These are phyloP conservation scores for Helicoverpa zea DNA, from an alignment of 1,140 invertebrate genomes.

Conservation along the genomic window DNA sequence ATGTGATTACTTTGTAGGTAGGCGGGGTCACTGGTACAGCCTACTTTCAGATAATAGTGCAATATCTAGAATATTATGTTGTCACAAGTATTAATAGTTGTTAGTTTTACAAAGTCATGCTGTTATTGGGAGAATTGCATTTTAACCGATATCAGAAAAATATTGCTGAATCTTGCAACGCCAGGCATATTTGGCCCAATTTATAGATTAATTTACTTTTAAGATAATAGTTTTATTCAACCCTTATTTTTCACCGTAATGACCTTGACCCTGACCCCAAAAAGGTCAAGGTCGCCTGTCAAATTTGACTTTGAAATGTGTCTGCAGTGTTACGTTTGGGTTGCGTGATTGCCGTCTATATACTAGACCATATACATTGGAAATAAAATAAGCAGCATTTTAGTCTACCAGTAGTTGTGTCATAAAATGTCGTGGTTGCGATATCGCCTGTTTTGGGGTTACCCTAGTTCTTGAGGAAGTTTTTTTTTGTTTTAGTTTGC, in stretches of 20 bases:
- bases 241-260: background rate
- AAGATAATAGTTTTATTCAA: background rate
- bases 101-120: background rate
- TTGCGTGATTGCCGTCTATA: conserved; percentile 25
- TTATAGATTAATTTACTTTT: too few species aligned
- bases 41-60: too few species aligned
- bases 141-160: background rate
- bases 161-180: background rate
- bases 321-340: conserved; percentile 31
- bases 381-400: conserved; percentile 1
- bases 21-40: too few species aligned
- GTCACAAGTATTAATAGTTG: background rate
- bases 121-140: background rate
- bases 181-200: background rate
- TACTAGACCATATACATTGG: conserved; percentile 9
- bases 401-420: conserved; percentile 21
- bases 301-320: conserved; percentile 19
- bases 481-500: background rate
- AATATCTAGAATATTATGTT: too few species aligned
- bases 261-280: conserved; percentile 18
- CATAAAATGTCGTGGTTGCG: conserved; percentile 7
- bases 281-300: conserved; percentile 23
- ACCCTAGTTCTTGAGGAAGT: background rate
- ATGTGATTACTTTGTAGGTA: too few species aligned
- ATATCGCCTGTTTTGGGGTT: conserved; percentile 5